Evolutionary conservation across 1,140 invertebrate genomes (phyloP).

Genomic region (Drosophila tropicalis): DNA sequence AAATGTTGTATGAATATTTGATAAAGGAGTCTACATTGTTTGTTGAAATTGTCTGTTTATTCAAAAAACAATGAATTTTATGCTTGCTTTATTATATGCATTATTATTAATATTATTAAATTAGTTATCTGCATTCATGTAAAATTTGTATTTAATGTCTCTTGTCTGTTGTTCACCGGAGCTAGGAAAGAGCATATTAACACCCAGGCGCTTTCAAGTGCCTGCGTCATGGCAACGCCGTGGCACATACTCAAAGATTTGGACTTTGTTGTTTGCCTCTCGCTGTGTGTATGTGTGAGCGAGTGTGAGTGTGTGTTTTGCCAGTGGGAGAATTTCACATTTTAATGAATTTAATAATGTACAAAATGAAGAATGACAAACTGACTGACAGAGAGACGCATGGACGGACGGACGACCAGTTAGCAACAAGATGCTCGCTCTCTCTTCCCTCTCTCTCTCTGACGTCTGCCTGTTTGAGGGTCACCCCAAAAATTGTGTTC

Average conservation of each 20-base stretch:
- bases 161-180: conserved; percentile 15
- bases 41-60: neutral
- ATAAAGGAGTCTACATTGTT: too few species aligned
- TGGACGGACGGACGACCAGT: conserved; percentile 6
- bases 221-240: conserved; percentile 23
- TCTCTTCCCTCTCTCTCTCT: too few species aligned
- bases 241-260: conserved; percentile 8
- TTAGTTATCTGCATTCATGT: conserved; percentile 30
- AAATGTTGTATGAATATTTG: too few species aligned
- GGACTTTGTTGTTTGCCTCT: neutral
- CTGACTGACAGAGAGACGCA: conserved; percentile 21
- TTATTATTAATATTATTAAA: conserved; percentile 20
- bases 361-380: conserved; percentile 69
- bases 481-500: conserved; percentile 30
- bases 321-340: conserved; percentile 65
- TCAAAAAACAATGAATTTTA: neutral
- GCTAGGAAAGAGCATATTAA: conserved; percentile 7
- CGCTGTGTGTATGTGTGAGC: neutral
- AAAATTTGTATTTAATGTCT: conserved; percentile 10
- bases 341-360: conserved; percentile 78
- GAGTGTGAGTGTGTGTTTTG: conserved; percentile 35
- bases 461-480: neutral
- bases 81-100: neutral
- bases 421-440: neutral
- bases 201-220: conserved; percentile 65